Percentiles rank a stretch among this genome's conserved stretches.
Conservation (phyloP, 2,797 vertebrate species). For the Gobionotothen gibberifrons region DNA sequence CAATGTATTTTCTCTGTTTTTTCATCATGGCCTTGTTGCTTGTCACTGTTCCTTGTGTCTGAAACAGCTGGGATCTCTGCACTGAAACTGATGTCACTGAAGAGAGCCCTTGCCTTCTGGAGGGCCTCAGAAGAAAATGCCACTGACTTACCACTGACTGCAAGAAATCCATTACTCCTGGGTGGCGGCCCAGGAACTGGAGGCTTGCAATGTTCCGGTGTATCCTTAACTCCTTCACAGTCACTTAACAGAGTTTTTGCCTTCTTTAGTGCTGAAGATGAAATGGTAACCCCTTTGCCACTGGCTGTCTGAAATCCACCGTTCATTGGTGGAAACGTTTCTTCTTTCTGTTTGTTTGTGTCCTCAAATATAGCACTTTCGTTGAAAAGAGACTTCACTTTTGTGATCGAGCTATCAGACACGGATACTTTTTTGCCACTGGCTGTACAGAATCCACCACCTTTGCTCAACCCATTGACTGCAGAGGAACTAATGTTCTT, state of each 20-base stretch:
- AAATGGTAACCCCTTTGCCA: slow-evolving; percentile 84
- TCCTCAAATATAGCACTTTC: slow-evolving; percentile 65
- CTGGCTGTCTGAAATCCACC: slow-evolving; percentile 78
- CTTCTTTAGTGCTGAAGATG: slow-evolving; percentile 84
- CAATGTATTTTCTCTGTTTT: slow-evolving; percentile 12
- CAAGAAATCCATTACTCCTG: slow-evolving; percentile 69
- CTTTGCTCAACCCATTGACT: not conserved
- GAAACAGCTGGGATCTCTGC: slow-evolving; percentile 21
- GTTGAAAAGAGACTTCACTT: slow-evolving; percentile 81
- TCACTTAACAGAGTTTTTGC: slow-evolving; percentile 75
- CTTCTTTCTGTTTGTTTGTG: slow-evolving; percentile 22
- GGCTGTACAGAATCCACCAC: slow-evolving; percentile 79
- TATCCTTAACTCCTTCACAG: slow-evolving; percentile 25
- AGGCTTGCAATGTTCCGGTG: slow-evolving; percentile 1
- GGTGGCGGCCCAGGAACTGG: not conserved
- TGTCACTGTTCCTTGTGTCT: not conserved
- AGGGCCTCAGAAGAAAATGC: slow-evolving; percentile 82
- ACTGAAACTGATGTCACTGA: slow-evolving; percentile 75
- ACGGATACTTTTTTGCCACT: slow-evolving; percentile 82
- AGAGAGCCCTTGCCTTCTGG: slow-evolving; percentile 80
- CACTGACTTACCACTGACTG: slow-evolving; percentile 85
- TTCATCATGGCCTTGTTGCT: not conserved
- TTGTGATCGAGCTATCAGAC: slow-evolving; percentile 81
- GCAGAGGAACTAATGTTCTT: not conserved
- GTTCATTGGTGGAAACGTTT: slow-evolving; percentile 67